Evolutionary conservation across 2,113 vertebrate species (phyloP).

Genomic region (Zapus hudsonius): DNA sequence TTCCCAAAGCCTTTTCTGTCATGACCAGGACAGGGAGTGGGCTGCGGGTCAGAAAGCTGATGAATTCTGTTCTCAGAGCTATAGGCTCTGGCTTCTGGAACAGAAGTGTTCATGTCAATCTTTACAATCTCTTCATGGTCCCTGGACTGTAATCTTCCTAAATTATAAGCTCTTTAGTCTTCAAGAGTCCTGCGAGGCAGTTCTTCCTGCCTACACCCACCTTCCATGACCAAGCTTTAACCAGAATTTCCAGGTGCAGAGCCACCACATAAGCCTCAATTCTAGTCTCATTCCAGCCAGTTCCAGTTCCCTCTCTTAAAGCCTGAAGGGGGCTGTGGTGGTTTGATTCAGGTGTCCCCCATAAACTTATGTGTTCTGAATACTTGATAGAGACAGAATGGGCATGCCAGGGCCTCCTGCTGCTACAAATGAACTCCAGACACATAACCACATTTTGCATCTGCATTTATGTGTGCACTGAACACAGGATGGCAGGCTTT

Average conservation of each 20-base stretch:
- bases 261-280: not conserved
- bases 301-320: not conserved
- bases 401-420: too few species aligned
- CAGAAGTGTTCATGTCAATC: not conserved
- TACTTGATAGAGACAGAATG: too few species aligned
- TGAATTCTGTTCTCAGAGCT: not conserved
- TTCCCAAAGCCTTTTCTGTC: not conserved
- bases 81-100: not conserved
- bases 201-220: not conserved
- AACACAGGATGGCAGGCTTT: too few species aligned
- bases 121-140: not conserved
- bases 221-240: not conserved
- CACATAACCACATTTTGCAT: too few species aligned
- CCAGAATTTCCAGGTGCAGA: not conserved
- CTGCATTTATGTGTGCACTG: too few species aligned
- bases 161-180: conserved; percentile 1
- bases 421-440: too few species aligned
- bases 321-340: not conserved
- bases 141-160: not conserved
- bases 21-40: not conserved
- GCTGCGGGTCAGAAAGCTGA: not conserved
- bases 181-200: not conserved
- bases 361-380: too few species aligned
- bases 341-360: too few species aligned
- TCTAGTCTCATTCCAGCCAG: not conserved